Base-by-base conservation (phyloP, 2,888 invertebrate genomes). In the Tillus elongatus region DNA sequence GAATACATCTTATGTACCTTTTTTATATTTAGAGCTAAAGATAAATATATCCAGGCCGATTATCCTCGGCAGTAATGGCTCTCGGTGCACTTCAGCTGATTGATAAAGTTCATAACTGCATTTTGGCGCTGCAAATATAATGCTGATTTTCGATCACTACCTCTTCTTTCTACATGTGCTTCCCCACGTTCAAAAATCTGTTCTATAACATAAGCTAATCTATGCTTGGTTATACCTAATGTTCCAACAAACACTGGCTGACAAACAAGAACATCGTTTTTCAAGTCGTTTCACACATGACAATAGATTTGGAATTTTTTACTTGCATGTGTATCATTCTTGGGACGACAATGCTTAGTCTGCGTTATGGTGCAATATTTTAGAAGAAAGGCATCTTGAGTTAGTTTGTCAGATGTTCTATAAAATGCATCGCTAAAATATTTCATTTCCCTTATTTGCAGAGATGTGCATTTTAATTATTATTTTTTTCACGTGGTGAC, bases 301-400 rank as follows among this genome's bases (percentile, higher is more conserved):
- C 24, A 19, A n/a, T 19, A 19, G n/a, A 19, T 19, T n/a, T 19
- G 24, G 24, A 19, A 19, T 19, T 19, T 19, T 19, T 19, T 19
- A 19, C 24, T 19, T 19, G 24, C 24, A 19, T 19, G 24, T 6
- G 24, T 19, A 19, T 19, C n/a, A n/a, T 6, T 8, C 6, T 6
- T 19, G n/a, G 24, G 24, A n/a, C 24, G 24, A 19, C 24, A n/a
- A 19, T n/a, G 24, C 24, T 19, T 19, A 19, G 24, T 19, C 24
- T 19, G 24, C n/a, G 24, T 19, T 8, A 19, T n/a, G 24, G 24
- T 19, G 24, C 24, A 19, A 19, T 19, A 19, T n/a, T 19, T 19
- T 19, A 19, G 24, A 19, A 19, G 24, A 19, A 19, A 19, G 24
- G 24, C 24, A 19, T 19, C 24, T 19, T 19, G 24, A 19, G 24